These are phyloP conservation scores for Yponomeuta cagnagella DNA, from an alignment of 2,888 invertebrate species.

Conservation along the genomic window DNA sequence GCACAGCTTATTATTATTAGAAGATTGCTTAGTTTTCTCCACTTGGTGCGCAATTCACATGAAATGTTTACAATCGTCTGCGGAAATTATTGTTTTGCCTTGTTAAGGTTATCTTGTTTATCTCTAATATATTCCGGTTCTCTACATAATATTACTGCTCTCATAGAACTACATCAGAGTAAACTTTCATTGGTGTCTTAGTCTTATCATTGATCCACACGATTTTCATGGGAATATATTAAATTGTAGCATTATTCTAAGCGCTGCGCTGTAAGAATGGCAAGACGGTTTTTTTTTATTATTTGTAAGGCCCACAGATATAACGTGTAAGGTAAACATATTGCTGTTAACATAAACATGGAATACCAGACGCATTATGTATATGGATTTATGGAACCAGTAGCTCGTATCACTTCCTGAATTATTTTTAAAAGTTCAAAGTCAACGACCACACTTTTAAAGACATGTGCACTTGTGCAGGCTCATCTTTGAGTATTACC, in stretches of 20 bases:
- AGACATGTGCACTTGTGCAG: background rate
- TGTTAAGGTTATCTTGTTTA: background rate
- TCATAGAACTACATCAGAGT: no score
- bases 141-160: no score
- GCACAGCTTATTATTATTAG: background rate
- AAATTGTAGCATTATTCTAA: background rate
- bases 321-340: conserved; percentile 36
- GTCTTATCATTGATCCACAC: no score
- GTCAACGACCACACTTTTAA: conserved; percentile 40
- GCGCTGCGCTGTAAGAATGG: background rate
- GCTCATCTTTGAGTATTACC: background rate
- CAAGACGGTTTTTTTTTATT: background rate
- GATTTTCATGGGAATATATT: background rate
- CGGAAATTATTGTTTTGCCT: background rate
- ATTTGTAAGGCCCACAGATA: background rate
- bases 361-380: conserved; percentile 31
- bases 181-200: no score
- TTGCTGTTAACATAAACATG: conserved; percentile 48
- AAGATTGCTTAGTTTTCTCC: background rate
- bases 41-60: background rate
- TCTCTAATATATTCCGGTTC: background rate
- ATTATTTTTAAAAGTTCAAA: conserved; percentile 41
- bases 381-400: conserved; percentile 28
- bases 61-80: background rate
- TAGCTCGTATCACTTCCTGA: conserved; percentile 49